Conservation (phyloP, 2,888 invertebrate genomes). For the Dendrolimus pini region DNA sequence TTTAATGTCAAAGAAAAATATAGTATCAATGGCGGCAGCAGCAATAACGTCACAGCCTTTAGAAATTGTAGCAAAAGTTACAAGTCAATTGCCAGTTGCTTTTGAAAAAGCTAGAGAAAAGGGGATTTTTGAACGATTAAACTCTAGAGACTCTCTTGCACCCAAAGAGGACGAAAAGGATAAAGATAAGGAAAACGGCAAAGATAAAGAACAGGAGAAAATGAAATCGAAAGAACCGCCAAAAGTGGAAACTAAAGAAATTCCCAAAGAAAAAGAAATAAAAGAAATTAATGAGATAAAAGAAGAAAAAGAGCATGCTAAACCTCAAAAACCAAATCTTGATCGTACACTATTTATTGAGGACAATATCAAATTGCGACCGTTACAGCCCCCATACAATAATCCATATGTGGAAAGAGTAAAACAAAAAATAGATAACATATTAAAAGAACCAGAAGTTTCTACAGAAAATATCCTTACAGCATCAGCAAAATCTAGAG, state of each 20-base stretch:
- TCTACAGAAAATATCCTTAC: slow-evolving; percentile 62
- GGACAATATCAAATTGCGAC: slow-evolving; percentile 54
- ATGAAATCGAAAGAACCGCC: slow-evolving; percentile 16
- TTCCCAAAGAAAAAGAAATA: slow-evolving; percentile 7
- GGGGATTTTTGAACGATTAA: slow-evolving; percentile 61
- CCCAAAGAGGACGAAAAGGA: slow-evolving; percentile 41
- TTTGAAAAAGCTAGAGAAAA: slow-evolving; percentile 71
- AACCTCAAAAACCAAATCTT: slow-evolving; percentile 26
- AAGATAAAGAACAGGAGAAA: slow-evolving; percentile 23
- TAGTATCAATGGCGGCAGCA: slow-evolving; percentile 77
- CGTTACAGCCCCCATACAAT: slow-evolving; percentile 62
- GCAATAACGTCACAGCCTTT: slow-evolving; percentile 75
- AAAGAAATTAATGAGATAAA: slow-evolving; percentile 23
- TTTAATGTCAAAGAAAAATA: slow-evolving; percentile 64
- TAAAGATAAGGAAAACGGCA: slow-evolving; percentile 18
- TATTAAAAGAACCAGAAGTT: slow-evolving; percentile 65
- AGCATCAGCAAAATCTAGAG: slow-evolving; percentile 35
- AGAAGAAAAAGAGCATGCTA: slow-evolving; percentile 42
- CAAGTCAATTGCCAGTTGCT: slow-evolving; percentile 67
- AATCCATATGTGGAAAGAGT: slow-evolving; percentile 68
- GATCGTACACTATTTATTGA: slow-evolving; percentile 39
- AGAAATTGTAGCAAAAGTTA: slow-evolving; percentile 72
- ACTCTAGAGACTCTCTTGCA: slow-evolving; percentile 64
- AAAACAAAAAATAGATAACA: slow-evolving; percentile 66
- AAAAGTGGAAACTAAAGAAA: slow-evolving; percentile 12